phyloP scores from a whole-genome alignment of 2,797 vertebrate species.

The Siniperca scherzeri region DNA sequence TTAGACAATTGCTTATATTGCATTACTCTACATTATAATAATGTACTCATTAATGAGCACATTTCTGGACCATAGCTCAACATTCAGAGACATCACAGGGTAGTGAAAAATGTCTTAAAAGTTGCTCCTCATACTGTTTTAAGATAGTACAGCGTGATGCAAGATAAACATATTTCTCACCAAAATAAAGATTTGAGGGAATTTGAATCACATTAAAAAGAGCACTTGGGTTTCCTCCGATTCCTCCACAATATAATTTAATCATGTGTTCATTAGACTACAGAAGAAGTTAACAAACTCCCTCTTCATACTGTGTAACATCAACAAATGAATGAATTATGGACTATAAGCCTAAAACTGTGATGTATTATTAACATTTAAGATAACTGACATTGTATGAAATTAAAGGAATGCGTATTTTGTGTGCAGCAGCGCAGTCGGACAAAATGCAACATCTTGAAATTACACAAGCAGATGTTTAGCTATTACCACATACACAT shows the following conservation, averaged over 20 bases:
- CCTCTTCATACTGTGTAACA: not conserved
- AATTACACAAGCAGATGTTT: conserved; percentile 32
- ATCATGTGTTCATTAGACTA: conserved; percentile 28
- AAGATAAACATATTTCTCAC: conserved; percentile 28
- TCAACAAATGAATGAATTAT: conserved; percentile 4
- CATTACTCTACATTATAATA: conserved; percentile 33
- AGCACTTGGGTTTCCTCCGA: conserved; percentile 75
- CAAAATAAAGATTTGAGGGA: conserved; percentile 50
- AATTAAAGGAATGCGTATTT: conserved; percentile 36
- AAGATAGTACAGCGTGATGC: conserved; percentile 10
- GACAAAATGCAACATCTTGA: conserved; percentile 26
- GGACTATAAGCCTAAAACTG: conserved; percentile 3
- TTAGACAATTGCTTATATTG: conserved; percentile 49
- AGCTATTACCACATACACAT: conserved; percentile 38
- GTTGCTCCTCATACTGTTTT: conserved; percentile 18
- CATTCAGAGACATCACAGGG: conserved; percentile 30
- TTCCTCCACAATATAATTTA: conserved; percentile 19
- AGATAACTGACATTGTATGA: not conserved
- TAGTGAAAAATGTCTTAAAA: conserved; percentile 20
- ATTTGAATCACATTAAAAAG: conserved; percentile 63
- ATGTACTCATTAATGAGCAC: conserved; percentile 19
- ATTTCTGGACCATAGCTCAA: conserved; percentile 17
- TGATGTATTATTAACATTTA: conserved; percentile 3
- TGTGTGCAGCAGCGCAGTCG: not conserved
- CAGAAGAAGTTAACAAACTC: conserved; percentile 14